phyloP scores from a whole-genome alignment of 2,797 vertebrate genomes.

The Clarias fuscus region DNA sequence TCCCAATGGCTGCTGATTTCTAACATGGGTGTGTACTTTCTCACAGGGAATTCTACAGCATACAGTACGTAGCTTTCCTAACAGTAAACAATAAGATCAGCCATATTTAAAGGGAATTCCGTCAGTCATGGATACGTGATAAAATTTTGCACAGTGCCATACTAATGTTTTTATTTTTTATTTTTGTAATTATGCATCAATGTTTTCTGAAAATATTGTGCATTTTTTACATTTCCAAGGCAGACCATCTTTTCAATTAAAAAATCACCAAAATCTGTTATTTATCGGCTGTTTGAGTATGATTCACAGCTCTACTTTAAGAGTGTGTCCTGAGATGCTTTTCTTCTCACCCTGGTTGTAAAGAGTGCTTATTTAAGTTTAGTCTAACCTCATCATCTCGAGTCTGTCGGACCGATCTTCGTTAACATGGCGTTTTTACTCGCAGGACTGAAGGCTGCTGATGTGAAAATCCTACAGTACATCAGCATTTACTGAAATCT shows the following conservation, averaged over 20 bases:
- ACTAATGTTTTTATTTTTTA: no score
- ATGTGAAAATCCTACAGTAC: background rate
- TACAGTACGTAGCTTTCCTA: background rate
- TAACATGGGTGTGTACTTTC: background rate
- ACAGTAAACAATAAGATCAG: background rate
- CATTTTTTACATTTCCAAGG: no score
- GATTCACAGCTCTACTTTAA: background rate
- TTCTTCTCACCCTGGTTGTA: background rate
- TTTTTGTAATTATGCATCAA: no score
- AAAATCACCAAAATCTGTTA: no score
- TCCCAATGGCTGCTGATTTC: background rate
- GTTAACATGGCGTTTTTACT: background rate
- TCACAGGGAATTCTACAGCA: background rate
- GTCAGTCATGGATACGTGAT: no score
- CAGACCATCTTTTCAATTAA: no score
- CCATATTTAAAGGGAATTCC: background rate
- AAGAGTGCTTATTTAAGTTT: background rate
- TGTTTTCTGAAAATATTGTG: no score
- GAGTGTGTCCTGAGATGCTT: background rate
- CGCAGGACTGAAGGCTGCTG: background rate
- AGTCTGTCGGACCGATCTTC: background rate
- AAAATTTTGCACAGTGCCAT: no score
- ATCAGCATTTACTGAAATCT: background rate
- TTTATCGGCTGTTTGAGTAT: no score
- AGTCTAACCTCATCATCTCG: background rate